Percentiles rank a stretch among this genome's conserved stretches.
Conservation (phyloP, 2,888 invertebrate genomes). For the Clistopyga incitator region DNA sequence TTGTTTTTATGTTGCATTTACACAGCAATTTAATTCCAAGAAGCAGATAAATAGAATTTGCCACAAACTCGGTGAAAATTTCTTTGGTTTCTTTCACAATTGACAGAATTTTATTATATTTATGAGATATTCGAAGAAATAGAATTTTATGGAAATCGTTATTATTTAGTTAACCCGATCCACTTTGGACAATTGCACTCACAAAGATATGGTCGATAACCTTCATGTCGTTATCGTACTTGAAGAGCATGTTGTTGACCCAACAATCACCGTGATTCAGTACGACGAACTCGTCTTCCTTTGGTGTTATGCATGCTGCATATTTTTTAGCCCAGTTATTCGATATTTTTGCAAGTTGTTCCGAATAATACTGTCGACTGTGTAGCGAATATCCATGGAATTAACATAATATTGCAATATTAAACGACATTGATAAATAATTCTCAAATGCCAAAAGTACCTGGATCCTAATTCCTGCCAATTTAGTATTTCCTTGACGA, state of each 20-base stretch:
- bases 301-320: not conserved
- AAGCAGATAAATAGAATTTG: too few relatives aligned
- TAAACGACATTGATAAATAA: not conserved
- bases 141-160: too few relatives aligned
- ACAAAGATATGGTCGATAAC: conserved; percentile 78
- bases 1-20: too few relatives aligned
- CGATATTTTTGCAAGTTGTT: conserved; percentile 71
- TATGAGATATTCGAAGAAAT: too few relatives aligned
- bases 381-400: not conserved
- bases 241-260: conserved; percentile 82
- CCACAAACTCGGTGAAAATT: too few relatives aligned
- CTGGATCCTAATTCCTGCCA: conserved; percentile 7
- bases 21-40: too few relatives aligned
- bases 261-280: conserved; percentile 81
- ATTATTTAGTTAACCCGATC: too few relatives aligned
- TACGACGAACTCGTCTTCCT: conserved; percentile 77
- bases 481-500: not conserved
- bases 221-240: conserved; percentile 75
- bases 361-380: conserved; percentile 67
- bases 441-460: not conserved
- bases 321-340: conserved; percentile 58
- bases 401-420: too few relatives aligned
- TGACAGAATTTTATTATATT: too few relatives aligned
- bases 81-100: too few relatives aligned
- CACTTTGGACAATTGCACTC: conserved; percentile 62